Evolutionary conservation across 2,113 vertebrate genomes (phyloP).

Genomic region (Psettodes erumei): DNA sequence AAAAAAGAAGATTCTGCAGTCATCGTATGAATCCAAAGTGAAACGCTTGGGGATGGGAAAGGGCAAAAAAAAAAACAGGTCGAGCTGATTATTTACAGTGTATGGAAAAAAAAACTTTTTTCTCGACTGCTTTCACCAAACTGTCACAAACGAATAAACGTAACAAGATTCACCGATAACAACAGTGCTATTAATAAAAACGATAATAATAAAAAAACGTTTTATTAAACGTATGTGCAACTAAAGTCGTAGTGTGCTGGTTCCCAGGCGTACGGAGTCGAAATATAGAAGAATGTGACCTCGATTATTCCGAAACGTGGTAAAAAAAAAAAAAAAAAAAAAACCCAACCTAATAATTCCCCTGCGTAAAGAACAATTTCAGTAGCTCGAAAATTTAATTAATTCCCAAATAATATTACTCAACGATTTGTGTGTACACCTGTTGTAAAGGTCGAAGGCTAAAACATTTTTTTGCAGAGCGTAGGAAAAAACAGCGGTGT

Average conservation of each 20-base stretch:
- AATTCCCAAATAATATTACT: not conserved
- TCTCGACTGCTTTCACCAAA: not conserved
- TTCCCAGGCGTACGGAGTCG: not conserved
- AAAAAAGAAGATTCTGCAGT: conserved; percentile 43
- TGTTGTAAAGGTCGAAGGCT: conserved; percentile 28
- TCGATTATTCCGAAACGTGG: not conserved
- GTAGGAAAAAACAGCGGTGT: conserved; percentile 15
- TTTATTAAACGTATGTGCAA: no score
- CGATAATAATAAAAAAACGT: not conserved
- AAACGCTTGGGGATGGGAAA: conserved; percentile 5
- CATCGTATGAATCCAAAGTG: conserved; percentile 38
- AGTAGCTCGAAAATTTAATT: not conserved
- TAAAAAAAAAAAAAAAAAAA: not conserved
- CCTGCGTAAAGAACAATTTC: conserved; percentile 1
- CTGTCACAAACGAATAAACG: not conserved
- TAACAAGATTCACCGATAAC: not conserved
- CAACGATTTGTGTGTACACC: conserved; percentile 9
- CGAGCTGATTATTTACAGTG: conserved; percentile 1
- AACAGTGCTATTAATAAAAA: not conserved
- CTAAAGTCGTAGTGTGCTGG: not conserved
- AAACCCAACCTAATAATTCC: not conserved
- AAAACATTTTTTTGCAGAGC: conserved; percentile 4
- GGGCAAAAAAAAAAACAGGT: not conserved
- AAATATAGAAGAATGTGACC: conserved; percentile 16
- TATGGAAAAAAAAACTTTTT: conserved; percentile 3